These are phyloP conservation scores for Alloplasta piceator DNA, from an alignment of 2,888 invertebrate genomes.

Conservation along the genomic window DNA sequence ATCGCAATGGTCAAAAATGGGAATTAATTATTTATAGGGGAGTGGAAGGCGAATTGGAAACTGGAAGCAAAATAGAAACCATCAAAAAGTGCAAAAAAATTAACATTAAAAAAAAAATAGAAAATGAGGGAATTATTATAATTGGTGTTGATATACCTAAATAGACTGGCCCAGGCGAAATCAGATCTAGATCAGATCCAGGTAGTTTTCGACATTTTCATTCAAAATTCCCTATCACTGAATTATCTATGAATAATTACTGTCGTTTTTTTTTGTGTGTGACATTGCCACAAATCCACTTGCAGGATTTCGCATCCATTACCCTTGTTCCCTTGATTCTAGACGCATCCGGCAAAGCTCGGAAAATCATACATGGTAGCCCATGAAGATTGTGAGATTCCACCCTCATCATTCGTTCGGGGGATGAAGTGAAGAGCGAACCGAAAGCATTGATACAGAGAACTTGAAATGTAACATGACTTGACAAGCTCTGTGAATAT, in stretches of 20 bases:
- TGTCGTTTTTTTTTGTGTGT: not conserved
- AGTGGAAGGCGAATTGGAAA: too few species aligned
- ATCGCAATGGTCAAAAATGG: too few species aligned
- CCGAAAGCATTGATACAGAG: constrained; percentile 22
- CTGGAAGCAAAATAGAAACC: too few species aligned
- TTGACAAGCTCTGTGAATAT: not conserved
- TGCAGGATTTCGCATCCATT: constrained; percentile 6
- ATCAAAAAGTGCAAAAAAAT: too few species aligned
- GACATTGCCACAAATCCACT: not conserved
- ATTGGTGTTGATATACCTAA: too few species aligned
- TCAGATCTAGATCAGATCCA: too few species aligned
- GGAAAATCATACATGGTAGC: too few species aligned
- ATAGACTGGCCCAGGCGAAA: too few species aligned
- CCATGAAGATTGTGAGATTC: not conserved
- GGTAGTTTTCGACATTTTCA: too few species aligned
- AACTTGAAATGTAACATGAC: constrained; percentile 31
- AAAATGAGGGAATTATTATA: not conserved
- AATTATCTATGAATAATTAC: too few species aligned
- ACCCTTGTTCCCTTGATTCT: constrained; percentile 21
- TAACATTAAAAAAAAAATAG: not conserved
- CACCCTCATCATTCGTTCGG: constrained; percentile 1
- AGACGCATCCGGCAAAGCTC: not conserved
- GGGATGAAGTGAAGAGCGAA: constrained; percentile 6
- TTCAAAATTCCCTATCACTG: too few species aligned
- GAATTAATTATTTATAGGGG: too few species aligned